Evolutionary conservation across 2,888 invertebrate genomes (phyloP).

Genomic region (Drosophila meridionalis): DNA sequence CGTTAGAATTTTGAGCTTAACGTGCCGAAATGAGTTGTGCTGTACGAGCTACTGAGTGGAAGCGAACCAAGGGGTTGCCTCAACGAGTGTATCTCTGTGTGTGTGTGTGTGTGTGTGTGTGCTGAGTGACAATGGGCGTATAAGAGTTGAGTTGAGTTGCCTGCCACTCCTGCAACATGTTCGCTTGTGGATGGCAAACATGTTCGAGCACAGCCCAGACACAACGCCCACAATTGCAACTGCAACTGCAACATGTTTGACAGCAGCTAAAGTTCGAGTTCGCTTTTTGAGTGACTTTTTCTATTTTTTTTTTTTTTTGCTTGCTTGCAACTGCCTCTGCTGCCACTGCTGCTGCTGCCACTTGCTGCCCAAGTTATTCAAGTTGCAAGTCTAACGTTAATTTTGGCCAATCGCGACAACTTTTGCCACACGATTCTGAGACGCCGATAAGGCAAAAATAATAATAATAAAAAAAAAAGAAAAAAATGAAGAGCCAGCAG

Average conservation of each 20-base stretch:
- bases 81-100: background rate
- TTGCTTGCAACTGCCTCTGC: background rate
- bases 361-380: constrained; percentile 16
- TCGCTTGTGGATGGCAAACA: constrained; percentile 41
- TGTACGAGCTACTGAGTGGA: constrained; percentile 41
- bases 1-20: constrained; percentile 48
- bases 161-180: constrained; percentile 43
- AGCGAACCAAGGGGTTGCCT: background rate
- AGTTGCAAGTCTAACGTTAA: constrained; percentile 46
- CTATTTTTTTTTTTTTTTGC: background rate
- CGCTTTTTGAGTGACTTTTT: constrained; percentile 9
- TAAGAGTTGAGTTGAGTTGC: constrained; percentile 43
- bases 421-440: constrained; percentile 60
- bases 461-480: constrained; percentile 1
- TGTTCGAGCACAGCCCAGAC: constrained; percentile 16
- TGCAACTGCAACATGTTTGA: constrained; percentile 17
- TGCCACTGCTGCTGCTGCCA: constrained; percentile 1
- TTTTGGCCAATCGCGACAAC: constrained; percentile 54
- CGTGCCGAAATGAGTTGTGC: constrained; percentile 45
- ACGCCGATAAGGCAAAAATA: constrained; percentile 56
- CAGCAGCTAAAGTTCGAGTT: background rate
- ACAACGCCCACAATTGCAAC: constrained; percentile 38
- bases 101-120: background rate
- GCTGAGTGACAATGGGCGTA: constrained; percentile 33
- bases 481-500: background rate